Evolutionary conservation across 2,797 vertebrate genomes (phyloP), one percentile per base, ranked within the genome.

Genomic region (Semaprochilodus insignis): DNA sequence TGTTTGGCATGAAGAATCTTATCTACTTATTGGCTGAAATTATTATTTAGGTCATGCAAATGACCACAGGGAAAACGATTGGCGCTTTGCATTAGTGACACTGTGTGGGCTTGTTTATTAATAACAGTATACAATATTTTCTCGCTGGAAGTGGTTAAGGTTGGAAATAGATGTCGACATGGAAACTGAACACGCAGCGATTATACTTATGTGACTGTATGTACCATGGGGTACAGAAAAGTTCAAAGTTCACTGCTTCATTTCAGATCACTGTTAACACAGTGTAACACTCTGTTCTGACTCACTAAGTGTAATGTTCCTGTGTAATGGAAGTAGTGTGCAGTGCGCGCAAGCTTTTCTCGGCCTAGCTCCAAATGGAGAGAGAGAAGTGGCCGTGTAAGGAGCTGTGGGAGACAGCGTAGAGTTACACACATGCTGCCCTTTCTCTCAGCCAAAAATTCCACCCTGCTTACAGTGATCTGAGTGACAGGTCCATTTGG

Each of bases 301-400:
- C 59, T 31, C 13, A 51, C 23, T 54, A 48, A 52, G 17, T 72
- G 70, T 72, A 3, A 51, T 51, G n/a, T 51, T 71, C 69, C 69
- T 71, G 52, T 31, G 83, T 81, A 81, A 78, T 85, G 83, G 83
- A 85, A 85, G 71, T 19, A 15, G n/a, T 71, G 40, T 23, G 21
- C 14, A 10, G 40, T n/a, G 21, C 14, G 16, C 21, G 6, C 25
- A 51, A 54, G 80, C 75, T 81, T 81, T 77, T 84, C 83, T 59
- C 76, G 79, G 83, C 25, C 34, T 14, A 11, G 13, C 21, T 60
- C 27, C 31, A 55, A 19, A 31, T 31, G 6, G 36, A 7, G 60
- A 65, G 36, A 51, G 23, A 2, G 25, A 81, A 17, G 51, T 52
- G 6, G 77, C 83, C 75, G 83, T 85, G 83, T 81, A 85, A 74